Evolutionary conservation across 2,888 invertebrate species (phyloP), one percentile per base, ranked within the genome.

Genomic region (Cerastis leucographa): DNA sequence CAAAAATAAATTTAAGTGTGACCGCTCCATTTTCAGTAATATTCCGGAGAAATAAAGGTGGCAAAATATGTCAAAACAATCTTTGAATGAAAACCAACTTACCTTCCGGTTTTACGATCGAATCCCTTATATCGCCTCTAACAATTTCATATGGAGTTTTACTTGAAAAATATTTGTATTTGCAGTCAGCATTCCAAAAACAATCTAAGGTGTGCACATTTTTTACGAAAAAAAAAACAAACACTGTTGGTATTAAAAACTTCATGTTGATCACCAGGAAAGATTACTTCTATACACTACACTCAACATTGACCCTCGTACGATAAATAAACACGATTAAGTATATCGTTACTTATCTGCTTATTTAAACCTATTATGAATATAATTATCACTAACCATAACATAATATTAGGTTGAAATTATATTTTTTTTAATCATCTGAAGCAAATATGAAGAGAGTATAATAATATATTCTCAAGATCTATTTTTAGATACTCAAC

Each of bases 81-180:
- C 42, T 46, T 61, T 4, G 14, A 62, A 54, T 51, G 25, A 69
- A 84, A 66, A 29, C 35, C 46, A 74, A 67, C 85, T 84, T 84
- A 85, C 85, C 81, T 84, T 62, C 40, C 14, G 2, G 54, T 80
- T 75, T 87, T 67, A 76, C 88, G 76, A 90, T 80, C 35, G 93
- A 92, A 82, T 95, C 94, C 80, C 95, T 90, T 67, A 95, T 89
- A 84, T 95, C 95, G 62, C 94, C 94, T 87, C 95, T 89, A 46
- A 94, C 90, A 76, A 91, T 91, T 86, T 93, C 91, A 80, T 95
- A 95, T 6, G 93, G 91, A 42, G 94, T 95, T 89, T 93, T 92
- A 81, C 92, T 93, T 46, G 92, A 91, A 84, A 94, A 94, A 89
- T 93, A 93, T 90, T 91, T 93, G 81, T 95, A 94, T 54, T 92